Evolutionary conservation across 1,140 invertebrate genomes (phyloP).

Genomic region (Spodoptera litura): DNA sequence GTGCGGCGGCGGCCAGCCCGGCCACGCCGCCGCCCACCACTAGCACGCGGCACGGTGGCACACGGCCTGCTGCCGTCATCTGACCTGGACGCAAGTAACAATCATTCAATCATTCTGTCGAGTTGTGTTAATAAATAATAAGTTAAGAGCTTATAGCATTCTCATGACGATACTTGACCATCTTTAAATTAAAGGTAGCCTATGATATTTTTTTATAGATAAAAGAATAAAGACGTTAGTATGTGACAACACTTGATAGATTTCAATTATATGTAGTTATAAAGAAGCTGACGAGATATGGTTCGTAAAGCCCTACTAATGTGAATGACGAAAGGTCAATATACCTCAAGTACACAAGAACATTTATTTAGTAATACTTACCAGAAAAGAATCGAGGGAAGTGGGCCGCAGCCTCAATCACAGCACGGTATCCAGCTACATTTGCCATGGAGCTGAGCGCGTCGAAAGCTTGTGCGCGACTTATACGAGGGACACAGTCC

Average conservation of each 20-base stretch:
- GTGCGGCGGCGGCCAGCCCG: conserved; percentile 93
- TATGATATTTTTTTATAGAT: no score
- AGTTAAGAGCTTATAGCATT: no score
- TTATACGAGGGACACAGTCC: conserved; percentile 95
- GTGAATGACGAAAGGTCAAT: background rate
- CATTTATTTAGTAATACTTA: conserved; percentile 57
- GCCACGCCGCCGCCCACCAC: conserved; percentile 96
- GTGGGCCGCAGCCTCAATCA: conserved; percentile 95
- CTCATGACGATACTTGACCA: no score
- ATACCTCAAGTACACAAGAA: background rate
- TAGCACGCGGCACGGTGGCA: conserved; percentile 94
- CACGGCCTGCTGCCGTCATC: conserved; percentile 94
- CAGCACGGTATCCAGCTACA: conserved; percentile 95
- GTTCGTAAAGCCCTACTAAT: no score
- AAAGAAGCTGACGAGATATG: no score
- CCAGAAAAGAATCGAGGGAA: conserved; percentile 96
- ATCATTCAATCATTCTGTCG: background rate
- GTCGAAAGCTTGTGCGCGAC: conserved; percentile 95
- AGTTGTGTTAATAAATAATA: no score
- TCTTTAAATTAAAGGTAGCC: no score
- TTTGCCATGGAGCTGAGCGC: conserved; percentile 97
- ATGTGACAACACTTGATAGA: no score
- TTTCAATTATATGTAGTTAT: no score
- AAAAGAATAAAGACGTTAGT: no score
- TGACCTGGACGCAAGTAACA: conserved; percentile 87